phyloP scores from a whole-genome alignment of 2,113 vertebrate species.

The Poecilia latipinna region DNA sequence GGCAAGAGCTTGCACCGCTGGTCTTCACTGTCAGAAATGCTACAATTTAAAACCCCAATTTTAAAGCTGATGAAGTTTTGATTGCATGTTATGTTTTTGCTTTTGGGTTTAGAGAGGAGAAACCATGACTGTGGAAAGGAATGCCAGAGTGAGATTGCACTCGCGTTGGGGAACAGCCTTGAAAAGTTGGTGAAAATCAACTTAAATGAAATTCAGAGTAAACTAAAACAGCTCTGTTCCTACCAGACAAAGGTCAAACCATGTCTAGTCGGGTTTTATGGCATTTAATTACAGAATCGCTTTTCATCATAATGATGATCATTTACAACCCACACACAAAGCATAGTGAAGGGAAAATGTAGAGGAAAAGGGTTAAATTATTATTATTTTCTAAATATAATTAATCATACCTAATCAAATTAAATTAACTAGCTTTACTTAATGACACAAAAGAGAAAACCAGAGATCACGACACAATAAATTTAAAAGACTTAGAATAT shows the following conservation, averaged over 20 bases:
- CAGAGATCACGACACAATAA: too few relatives aligned
- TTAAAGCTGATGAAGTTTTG: background rate
- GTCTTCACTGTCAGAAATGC: background rate
- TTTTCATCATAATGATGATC: background rate
- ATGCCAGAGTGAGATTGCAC: background rate
- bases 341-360: background rate
- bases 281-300: background rate
- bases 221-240: background rate
- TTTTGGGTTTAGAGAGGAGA: background rate
- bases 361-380: background rate
- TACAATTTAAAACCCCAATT: background rate
- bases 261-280: background rate
- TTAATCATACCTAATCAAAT: too few relatives aligned
- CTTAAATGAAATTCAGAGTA: background rate
- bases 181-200: conserved; percentile 5
- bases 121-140: background rate
- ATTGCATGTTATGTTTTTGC: background rate
- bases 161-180: background rate
- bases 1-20: too few relatives aligned
- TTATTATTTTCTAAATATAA: too few relatives aligned
- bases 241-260: background rate
- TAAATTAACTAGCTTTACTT: too few relatives aligned
- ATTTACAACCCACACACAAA: background rate
- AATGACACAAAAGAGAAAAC: too few relatives aligned
- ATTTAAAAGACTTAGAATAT: too few relatives aligned